These are phyloP conservation scores for Tinamus major DNA, from an alignment of 2,797 vertebrate species.

Conservation along the genomic window DNA sequence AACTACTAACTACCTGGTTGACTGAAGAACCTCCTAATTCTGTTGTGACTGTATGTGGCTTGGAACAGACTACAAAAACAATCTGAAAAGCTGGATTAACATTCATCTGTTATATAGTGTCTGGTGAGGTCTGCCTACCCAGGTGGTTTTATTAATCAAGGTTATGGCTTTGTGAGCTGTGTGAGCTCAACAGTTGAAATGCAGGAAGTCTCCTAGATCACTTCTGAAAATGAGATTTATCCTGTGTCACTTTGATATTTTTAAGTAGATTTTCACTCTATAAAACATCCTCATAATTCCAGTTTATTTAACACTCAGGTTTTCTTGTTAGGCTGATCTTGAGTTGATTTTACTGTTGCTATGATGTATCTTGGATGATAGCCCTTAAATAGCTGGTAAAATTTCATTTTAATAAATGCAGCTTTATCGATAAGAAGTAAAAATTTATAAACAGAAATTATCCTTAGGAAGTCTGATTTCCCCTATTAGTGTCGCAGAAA, in stretches of 20 bases:
- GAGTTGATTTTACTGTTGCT: not conserved
- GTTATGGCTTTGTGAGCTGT: not conserved
- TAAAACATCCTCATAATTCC: not conserved
- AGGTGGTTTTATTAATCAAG: not conserved
- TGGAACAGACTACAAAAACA: not conserved
- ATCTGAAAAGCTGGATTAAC: not conserved
- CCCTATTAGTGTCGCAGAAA: not conserved
- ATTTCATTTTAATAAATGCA: not conserved
- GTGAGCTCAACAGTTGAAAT: not conserved
- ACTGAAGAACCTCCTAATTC: not conserved
- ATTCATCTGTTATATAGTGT: not conserved
- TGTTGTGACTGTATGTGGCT: accelerated
- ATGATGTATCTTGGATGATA: not conserved
- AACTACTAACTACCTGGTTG: not conserved
- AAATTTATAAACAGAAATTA: not conserved
- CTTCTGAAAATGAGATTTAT: not conserved
- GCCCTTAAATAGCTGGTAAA: not conserved
- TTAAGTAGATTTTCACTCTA: not conserved
- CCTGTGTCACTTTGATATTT: not conserved
- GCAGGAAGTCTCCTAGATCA: not conserved
- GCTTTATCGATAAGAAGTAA: not conserved
- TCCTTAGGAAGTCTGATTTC: not conserved
- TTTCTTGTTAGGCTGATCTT: not conserved
- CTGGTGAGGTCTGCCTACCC: not conserved
- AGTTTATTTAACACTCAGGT: not conserved